These are phyloP conservation scores for Diadophis punctatus DNA, from an alignment of 2,113 vertebrate species.

Conservation along the genomic window DNA sequence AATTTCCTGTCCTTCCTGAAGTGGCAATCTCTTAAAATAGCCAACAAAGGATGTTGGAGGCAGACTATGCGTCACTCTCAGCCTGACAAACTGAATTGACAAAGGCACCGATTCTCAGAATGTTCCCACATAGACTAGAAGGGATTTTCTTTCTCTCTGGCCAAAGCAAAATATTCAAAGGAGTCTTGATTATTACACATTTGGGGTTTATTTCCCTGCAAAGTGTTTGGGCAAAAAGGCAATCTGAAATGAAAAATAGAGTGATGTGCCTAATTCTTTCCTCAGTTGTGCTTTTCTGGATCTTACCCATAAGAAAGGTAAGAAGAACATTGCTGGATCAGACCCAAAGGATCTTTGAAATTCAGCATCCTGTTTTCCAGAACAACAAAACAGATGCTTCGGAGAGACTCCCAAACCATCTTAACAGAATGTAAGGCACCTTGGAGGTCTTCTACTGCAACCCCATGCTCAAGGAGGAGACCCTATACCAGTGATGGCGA, in stretches of 20 bases:
- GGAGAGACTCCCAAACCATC: neutral
- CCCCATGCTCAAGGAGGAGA: neutral
- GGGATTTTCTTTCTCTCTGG: neutral
- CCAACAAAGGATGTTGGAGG: constrained; percentile 21
- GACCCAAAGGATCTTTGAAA: neutral
- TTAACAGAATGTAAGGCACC: neutral
- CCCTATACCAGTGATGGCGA: too few relatives aligned
- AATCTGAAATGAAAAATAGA: neutral
- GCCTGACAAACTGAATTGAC: neutral
- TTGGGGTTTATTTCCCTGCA: neutral
- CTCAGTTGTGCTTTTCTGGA: neutral
- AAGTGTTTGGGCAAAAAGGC: neutral
- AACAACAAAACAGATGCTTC: neutral
- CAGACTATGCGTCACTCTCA: constrained; percentile 7
- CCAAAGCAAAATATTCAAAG: neutral
- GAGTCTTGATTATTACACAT: neutral
- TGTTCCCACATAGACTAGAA: neutral
- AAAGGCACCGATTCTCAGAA: neutral
- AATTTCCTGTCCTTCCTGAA: constrained; percentile 19
- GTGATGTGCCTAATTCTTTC: neutral
- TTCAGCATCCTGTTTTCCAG: neutral
- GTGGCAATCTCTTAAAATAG: constrained; percentile 17
- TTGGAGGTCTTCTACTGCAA: neutral
- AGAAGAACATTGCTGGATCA: neutral
- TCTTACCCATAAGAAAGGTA: too few relatives aligned